Evolutionary conservation across 2,797 vertebrate species (phyloP), one percentile per base, ranked within the genome.

Genomic region (Syngnathus rostellatus): DNA sequence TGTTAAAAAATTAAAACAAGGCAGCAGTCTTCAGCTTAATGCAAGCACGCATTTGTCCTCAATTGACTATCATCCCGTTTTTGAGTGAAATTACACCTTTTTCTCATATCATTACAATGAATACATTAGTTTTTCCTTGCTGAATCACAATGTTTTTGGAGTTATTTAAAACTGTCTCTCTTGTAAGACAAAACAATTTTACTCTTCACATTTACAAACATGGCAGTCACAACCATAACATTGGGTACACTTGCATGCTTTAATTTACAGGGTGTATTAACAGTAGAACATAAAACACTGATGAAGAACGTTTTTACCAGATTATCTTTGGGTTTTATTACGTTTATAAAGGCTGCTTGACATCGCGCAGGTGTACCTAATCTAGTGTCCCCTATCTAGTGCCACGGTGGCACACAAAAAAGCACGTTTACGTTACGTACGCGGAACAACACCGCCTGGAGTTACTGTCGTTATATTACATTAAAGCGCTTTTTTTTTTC

Each of bases 331-430:
- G n/a, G n/a, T 21, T 21, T 31, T 54, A 54, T 54, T 25, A 54
- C 14, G 3, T 54, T 12, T 17, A 6, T 17, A 58, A 58, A 37
- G 10, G 25, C 55, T 58, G 31, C 7, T 16, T 37, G 31, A 38
- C 8, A 8, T 7, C 8, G 5, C 4, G 55, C 23, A 38, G 7
- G 55, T 58, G 55, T 58, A 58, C 55, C 55, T 38, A 58, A 38
- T 58, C 6, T 8, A 58, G 25, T 58, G 55, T 58, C 55, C 55
- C 31, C 23, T 21, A 31, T 31, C 2, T 31, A 31, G 31, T 58
- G 55, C 55, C 55, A 58, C 55, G 31, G 55, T 58, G 55, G 55
- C 55, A 58, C 25, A 57, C 38, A 58, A 17, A 23, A 58, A 37
- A 31, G 31, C 31, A 31, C 31, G 1, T 31, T 11, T 31, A 21